These are phyloP conservation scores for Antidorcas marsupialis DNA, from an alignment of 2,113 vertebrate genomes.

Conservation along the genomic window DNA sequence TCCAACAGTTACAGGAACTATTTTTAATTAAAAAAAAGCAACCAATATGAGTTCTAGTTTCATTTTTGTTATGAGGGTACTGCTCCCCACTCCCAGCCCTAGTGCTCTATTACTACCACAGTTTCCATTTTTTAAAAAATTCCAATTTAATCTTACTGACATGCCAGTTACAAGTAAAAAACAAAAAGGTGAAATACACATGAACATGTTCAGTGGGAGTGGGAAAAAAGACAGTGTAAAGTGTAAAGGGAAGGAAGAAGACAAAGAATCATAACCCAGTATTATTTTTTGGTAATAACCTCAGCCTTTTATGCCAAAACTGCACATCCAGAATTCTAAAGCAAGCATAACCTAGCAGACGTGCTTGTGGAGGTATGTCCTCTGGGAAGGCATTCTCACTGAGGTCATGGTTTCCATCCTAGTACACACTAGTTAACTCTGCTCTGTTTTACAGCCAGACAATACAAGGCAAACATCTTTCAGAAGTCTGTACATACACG, in stretches of 20 bases:
- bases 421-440: background rate
- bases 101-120: background rate
- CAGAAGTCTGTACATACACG: background rate
- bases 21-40: background rate
- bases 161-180: background rate
- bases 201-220: background rate
- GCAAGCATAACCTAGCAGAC: background rate
- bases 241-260: background rate
- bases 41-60: background rate
- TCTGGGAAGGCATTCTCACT: background rate
- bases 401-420: background rate
- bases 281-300: background rate
- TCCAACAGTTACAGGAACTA: background rate
- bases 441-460: background rate
- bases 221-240: background rate
- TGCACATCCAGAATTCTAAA: background rate
- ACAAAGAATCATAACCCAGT: background rate
- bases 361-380: background rate
- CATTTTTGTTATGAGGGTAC: background rate
- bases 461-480: background rate
- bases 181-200: background rate
- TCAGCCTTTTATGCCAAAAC: background rate
- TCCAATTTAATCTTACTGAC: background rate
- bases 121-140: background rate
- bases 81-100: background rate